phyloP scores from a whole-genome alignment of 2,113 vertebrate species.

The Mobula birostris region DNA sequence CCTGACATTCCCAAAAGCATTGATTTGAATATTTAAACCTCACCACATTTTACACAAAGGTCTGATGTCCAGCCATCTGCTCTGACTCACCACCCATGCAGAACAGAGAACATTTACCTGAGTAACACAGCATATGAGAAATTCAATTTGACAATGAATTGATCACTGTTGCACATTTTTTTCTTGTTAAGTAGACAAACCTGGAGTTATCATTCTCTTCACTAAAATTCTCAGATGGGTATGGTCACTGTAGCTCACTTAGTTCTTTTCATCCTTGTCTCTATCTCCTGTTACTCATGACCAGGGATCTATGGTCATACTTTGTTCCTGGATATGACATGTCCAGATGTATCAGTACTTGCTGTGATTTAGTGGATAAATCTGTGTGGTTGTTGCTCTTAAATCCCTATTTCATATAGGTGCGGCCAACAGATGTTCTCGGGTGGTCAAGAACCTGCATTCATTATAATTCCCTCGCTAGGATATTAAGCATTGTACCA shows the following conservation, averaged over 20 bases:
- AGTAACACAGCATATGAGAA: not conserved
- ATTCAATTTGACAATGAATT: not conserved
- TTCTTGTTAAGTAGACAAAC: not conserved
- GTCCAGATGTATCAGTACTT: not conserved
- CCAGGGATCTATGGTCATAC: not conserved
- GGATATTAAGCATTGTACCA: not conserved
- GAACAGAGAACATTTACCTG: not conserved
- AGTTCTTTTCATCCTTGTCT: not conserved
- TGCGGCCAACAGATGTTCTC: not conserved
- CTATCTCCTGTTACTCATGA: not conserved
- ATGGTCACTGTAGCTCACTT: not conserved
- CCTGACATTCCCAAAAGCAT: not conserved
- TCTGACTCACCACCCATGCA: not conserved
- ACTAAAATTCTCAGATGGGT: not conserved
- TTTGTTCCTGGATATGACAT: not conserved
- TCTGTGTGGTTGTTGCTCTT: not conserved
- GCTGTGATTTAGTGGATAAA: not conserved
- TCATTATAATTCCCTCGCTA: not conserved
- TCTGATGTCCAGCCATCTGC: not conserved
- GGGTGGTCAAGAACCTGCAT: not conserved
- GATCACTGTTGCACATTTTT: not conserved
- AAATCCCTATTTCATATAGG: not conserved
- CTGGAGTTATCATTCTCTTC: not conserved
- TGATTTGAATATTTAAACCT: conserved; percentile 10
- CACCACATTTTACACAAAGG: not conserved